phyloP scores from a whole-genome alignment of 1,140 invertebrate genomes.

The Saxidomus purpurata region DNA sequence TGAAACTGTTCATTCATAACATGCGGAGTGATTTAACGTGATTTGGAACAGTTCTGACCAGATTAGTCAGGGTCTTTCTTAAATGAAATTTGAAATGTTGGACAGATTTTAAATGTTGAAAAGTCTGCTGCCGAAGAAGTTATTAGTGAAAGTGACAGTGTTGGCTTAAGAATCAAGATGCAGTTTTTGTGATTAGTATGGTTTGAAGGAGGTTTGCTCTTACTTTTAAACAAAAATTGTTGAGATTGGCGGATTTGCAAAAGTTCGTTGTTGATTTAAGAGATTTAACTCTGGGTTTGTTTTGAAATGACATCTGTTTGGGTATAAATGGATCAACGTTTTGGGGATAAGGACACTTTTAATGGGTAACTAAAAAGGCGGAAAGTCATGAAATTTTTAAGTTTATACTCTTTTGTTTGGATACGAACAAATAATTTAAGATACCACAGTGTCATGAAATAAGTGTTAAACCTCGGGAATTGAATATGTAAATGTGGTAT shows the following conservation, averaged over 20 bases:
- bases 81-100: too few species aligned
- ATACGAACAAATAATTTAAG: background rate
- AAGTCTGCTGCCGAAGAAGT: too few species aligned
- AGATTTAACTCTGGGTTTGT: background rate
- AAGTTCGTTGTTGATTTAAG: background rate
- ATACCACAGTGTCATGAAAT: background rate
- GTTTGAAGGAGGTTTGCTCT: too few species aligned
- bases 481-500: constrained; percentile 1
- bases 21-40: too few species aligned
- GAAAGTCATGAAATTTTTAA: background rate
- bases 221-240: too few species aligned
- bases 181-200: too few species aligned
- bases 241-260: too few species aligned
- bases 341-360: background rate
- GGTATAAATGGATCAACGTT: background rate
- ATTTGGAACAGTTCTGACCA: too few species aligned
- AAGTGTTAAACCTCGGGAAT: constrained; percentile 10
- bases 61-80: too few species aligned
- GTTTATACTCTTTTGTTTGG: background rate
- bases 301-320: background rate
- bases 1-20: background rate
- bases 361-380: background rate
- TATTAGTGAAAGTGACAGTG: too few species aligned
- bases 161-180: too few species aligned
- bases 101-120: too few species aligned